A percentile compares a stretch with the other conserved stretches of the same genome.
These are phyloP conservation scores for Mythimna pallens DNA, from an alignment of 2,888 invertebrate genomes.

Conservation along the genomic window DNA sequence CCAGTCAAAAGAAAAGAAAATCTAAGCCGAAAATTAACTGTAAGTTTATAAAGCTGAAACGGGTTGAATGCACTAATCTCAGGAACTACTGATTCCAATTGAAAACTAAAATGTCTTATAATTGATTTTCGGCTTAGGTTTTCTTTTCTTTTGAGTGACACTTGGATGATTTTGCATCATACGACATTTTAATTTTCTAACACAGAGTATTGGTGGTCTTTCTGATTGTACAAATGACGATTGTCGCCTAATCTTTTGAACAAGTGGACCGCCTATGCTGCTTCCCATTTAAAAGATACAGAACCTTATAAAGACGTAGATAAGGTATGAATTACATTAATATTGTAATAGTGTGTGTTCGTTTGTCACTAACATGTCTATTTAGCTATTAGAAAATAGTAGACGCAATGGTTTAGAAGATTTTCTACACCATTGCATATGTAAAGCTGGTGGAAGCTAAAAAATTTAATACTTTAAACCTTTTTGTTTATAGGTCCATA, in stretches of 20 bases:
- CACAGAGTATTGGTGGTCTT: conserved; percentile 55
- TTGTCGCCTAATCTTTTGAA: conserved; percentile 43
- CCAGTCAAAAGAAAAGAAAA: no score
- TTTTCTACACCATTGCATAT: conserved; percentile 44
- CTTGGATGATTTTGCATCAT: conserved; percentile 11
- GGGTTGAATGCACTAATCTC: no score
- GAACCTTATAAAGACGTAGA: rapidly evolving
- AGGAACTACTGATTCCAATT: no score
- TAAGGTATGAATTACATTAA: no score
- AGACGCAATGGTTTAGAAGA: conserved; percentile 54
- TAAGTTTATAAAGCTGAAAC: no score
- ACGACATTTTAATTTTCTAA: conserved; percentile 7
- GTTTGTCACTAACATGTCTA: conserved; percentile 46
- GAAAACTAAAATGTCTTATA: background rate
- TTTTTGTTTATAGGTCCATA: no score
- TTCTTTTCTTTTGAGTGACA: background rate
- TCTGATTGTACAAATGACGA: conserved; percentile 51
- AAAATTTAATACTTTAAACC: conserved; percentile 2
- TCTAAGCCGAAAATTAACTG: no score
- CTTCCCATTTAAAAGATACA: background rate
- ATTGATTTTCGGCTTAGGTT: no score
- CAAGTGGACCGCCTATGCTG: conserved; percentile 26
- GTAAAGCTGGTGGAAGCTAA: conserved; percentile 26
- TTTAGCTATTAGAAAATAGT: conserved; percentile 26
- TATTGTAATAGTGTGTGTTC: conserved; percentile 20